A percentile compares a stretch with the other conserved stretches of the same genome.
These are phyloP conservation scores for Saccostrea echinata DNA, from an alignment of 1,140 invertebrate species.

Conservation along the genomic window DNA sequence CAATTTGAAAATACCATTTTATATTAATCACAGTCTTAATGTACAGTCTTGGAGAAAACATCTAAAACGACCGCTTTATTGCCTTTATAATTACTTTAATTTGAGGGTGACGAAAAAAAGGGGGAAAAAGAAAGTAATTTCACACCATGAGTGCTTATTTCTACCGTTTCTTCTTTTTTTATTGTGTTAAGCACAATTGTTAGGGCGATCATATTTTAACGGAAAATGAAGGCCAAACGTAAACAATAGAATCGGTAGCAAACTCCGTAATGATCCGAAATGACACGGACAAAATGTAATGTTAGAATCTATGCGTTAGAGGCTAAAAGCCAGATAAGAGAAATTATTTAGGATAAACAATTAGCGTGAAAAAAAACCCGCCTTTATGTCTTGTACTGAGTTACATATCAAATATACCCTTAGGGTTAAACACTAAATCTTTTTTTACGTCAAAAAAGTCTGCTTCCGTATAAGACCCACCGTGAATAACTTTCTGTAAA, in stretches of 20 bases:
- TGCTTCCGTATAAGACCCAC: neutral
- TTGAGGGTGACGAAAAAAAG: neutral
- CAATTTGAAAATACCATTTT: neutral
- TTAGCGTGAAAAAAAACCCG: constrained; percentile 22
- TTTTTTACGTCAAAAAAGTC: neutral
- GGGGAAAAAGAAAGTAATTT: neutral
- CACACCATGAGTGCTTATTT: neutral
- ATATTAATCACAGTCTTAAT: neutral
- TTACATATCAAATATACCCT: constrained; percentile 10
- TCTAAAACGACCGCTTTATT: neutral
- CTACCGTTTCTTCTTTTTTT: neutral
- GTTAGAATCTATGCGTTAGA: neutral
- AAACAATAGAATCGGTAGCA: neutral
- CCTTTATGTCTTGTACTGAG: neutral
- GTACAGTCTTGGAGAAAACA: neutral
- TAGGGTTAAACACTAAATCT: constrained; percentile 9
- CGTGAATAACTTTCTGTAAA: constrained; percentile 7
- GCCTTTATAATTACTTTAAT: neutral
- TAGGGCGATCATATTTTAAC: neutral
- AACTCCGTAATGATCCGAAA: constrained; percentile 15
- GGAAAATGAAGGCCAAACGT: neutral
- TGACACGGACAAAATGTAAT: neutral
- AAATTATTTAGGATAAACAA: neutral
- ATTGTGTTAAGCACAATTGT: neutral
- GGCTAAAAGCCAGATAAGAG: neutral